Percentiles rank a stretch among this genome's conserved stretches.
phyloP scores from a whole-genome alignment of 1,140 invertebrate species.

The Mylabris phalerata region DNA sequence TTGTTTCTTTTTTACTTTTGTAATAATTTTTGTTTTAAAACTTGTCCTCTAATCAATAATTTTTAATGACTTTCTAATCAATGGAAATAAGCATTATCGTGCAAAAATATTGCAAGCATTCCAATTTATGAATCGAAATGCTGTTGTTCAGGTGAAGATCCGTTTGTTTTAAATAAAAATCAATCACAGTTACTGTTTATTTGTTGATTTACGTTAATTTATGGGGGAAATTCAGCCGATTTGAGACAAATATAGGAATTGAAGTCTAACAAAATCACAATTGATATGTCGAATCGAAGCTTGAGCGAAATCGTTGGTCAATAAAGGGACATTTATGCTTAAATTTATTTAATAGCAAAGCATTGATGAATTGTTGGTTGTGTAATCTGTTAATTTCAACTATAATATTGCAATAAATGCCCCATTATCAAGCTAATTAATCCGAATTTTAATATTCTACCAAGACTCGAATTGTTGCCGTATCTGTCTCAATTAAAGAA shows the following conservation, averaged over 20 bases:
- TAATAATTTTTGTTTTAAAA: no score
- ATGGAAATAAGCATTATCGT: constrained; percentile 14
- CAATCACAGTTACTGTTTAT: constrained; percentile 21
- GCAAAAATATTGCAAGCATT: constrained; percentile 35
- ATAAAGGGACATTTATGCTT: neutral
- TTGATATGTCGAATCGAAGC: neutral
- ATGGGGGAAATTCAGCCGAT: no score
- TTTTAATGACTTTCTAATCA: no score
- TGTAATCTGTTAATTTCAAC: no score
- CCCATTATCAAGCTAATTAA: no score
- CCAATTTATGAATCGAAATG: constrained; percentile 10
- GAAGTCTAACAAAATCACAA: neutral
- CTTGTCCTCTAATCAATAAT: no score
- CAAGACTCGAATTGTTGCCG: neutral
- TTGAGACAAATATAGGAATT: neutral
- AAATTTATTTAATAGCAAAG: no score
- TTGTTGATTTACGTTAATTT: neutral
- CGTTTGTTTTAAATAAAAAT: constrained; percentile 15
- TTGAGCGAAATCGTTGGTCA: neutral
- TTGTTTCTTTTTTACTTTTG: neutral
- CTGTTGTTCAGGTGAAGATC: neutral
- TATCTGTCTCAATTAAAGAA: no score
- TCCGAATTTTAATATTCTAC: neutral
- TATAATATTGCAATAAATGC: no score
- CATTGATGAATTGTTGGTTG: no score